Conservation (phyloP, 2,888 invertebrate species). For the Strigamia crassipes region DNA sequence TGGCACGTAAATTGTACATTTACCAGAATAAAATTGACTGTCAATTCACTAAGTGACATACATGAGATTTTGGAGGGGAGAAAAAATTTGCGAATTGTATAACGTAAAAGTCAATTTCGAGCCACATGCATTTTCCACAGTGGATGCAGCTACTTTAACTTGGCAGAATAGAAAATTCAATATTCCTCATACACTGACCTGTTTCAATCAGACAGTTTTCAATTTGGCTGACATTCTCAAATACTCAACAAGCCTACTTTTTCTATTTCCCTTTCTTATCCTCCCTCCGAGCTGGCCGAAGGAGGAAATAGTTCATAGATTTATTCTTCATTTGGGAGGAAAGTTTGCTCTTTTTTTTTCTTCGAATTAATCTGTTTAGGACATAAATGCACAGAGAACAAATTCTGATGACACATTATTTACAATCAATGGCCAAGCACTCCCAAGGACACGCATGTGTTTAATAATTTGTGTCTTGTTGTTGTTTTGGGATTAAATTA, state of each 20-base stretch:
- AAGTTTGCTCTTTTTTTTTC: neutral
- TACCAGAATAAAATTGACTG: conserved; percentile 38
- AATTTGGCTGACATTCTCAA: conserved; percentile 35
- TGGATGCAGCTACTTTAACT: conserved; percentile 25
- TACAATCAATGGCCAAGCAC: conserved; percentile 12
- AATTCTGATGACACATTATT: conserved; percentile 12
- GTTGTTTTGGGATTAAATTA: conserved; percentile 38
- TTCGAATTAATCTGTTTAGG: neutral
- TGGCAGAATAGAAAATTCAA: conserved; percentile 37
- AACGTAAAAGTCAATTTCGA: conserved; percentile 29
- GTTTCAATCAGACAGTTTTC: conserved; percentile 35
- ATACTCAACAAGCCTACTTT: conserved; percentile 39
- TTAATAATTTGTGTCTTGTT: conserved; percentile 38
- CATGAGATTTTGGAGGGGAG: conserved; percentile 2
- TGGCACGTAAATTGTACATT: conserved; percentile 24
- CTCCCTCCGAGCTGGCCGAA: neutral
- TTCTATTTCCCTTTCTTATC: conserved; percentile 31
- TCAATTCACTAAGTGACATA: conserved; percentile 38
- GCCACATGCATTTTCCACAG: conserved; percentile 30
- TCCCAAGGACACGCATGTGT: conserved; percentile 17
- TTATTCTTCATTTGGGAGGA: neutral
- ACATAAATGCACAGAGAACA: neutral
- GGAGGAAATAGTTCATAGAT: conserved; percentile 1
- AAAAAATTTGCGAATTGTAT: conserved; percentile 16
- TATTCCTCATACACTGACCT: conserved; percentile 35